A percentile compares a stretch with the other conserved stretches of the same genome.
These are phyloP conservation scores for Charaxes varanes DNA, from an alignment of 1,140 invertebrate genomes.

Conservation along the genomic window DNA sequence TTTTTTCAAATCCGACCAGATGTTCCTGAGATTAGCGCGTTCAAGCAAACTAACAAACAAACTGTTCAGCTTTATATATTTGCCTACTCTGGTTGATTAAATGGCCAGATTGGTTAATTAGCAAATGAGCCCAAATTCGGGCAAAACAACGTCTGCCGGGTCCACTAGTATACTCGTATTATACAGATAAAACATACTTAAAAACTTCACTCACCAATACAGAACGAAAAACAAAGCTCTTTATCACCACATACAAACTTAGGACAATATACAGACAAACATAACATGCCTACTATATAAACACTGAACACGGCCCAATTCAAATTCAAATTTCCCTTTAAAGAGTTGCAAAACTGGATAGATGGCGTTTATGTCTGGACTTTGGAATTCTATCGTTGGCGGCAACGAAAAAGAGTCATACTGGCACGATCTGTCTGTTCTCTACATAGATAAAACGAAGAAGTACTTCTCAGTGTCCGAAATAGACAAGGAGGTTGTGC, in stretches of 20 bases:
- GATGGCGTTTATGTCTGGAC: conserved; percentile 66
- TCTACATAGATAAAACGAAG: conserved; percentile 76
- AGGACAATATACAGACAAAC: conserved; percentile 8
- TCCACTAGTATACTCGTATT: too few species aligned
- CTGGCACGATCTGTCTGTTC: conserved; percentile 66
- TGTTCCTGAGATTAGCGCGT: too few species aligned
- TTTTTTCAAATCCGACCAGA: too few species aligned
- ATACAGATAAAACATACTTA: background rate
- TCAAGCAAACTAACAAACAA: too few species aligned
- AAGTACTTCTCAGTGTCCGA: conserved; percentile 81
- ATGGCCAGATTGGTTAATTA: too few species aligned
- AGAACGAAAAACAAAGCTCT: background rate
- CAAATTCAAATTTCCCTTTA: conserved; percentile 26
- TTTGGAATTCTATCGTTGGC: conserved; percentile 66
- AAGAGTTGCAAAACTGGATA: conserved; percentile 35
- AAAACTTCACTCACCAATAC: conserved; percentile 9
- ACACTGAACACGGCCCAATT: conserved; percentile 29
- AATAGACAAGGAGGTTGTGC: conserved; percentile 75
- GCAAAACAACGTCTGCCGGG: too few species aligned
- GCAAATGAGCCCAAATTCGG: too few species aligned
- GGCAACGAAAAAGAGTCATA: conserved; percentile 46
- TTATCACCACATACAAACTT: conserved; percentile 8
- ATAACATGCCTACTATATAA: conserved; percentile 17
- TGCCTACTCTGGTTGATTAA: too few species aligned
- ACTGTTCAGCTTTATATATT: too few species aligned